Evolutionary conservation across 2,113 vertebrate genomes (phyloP).

Genomic region (Colistium nudipinnis): DNA sequence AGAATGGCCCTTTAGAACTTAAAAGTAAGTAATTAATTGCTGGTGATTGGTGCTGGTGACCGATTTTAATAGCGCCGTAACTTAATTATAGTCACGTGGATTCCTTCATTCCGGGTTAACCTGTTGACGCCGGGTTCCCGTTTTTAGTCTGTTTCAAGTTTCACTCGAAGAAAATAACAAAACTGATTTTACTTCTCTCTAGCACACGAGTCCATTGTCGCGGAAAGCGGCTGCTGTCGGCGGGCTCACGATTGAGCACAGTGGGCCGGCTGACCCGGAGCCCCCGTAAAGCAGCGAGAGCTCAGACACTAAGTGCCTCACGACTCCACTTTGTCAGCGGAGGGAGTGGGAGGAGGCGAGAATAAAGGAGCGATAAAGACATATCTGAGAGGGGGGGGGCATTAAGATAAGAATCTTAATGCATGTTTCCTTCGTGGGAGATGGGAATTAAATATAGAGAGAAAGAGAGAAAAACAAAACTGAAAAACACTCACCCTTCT

Average conservation of each 20-base stretch:
- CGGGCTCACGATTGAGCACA: slow-evolving; percentile 49
- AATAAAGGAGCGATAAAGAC: not conserved
- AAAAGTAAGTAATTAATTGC: not conserved
- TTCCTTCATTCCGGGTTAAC: not conserved
- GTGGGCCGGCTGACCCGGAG: slow-evolving; percentile 52
- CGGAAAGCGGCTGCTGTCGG: slow-evolving; percentile 56
- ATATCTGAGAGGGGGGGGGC: not conserved
- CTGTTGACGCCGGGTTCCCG: not conserved
- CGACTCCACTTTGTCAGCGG: slow-evolving; percentile 60
- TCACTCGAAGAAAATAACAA: too few relatives aligned
- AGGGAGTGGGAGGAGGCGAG: not conserved
- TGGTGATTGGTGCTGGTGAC: not conserved
- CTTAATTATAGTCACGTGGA: not conserved
- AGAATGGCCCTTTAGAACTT: not conserved
- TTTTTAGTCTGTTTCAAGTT: not conserved
- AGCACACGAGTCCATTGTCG: too few relatives aligned
- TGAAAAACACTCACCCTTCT: slow-evolving; percentile 64
- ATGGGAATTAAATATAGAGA: too few relatives aligned
- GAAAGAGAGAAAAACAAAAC: not conserved
- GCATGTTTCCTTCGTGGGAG: too few relatives aligned
- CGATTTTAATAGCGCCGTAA: not conserved
- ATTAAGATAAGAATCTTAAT: slow-evolving; percentile 9
- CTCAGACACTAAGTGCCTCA: slow-evolving; percentile 62
- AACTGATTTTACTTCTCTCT: too few relatives aligned
- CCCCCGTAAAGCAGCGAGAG: slow-evolving; percentile 54